Evolutionary conservation across 2,888 invertebrate genomes (phyloP), one percentile per base, ranked within the genome.

Genomic region (Artemia sinica): DNA sequence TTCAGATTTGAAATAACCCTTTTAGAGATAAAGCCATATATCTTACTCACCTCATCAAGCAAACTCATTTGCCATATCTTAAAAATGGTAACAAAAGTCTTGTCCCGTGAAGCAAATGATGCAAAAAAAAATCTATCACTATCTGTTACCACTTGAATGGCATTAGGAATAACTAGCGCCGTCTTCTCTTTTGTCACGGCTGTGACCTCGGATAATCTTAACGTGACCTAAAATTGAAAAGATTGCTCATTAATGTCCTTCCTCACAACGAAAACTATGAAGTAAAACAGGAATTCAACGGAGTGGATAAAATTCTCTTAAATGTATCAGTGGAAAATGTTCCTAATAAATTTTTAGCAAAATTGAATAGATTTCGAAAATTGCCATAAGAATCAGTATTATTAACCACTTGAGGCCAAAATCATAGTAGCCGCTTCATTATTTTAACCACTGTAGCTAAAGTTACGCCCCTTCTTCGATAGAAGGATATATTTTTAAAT

Each of bases 51-150:
- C 83, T 91, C 88, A 78, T 91, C 91, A 83, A 93, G 85, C 72
- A 94, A 85, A 71, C 91, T 91, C 82, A 91, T 93, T 82, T 95
- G 94, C 94, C 95, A 96, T 74, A 95, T 85, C 74, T 91, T 83
- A 82, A 94, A 93, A 78, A 97, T 84, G 89, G 94, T 93, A 77
- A 93, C 84, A 82, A 89, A 95, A 0, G 91, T 87, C 79, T 95
- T 94, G 80, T 97, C 96, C 66, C 96, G 82, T 13, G 93, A 86
- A 3, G 89, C 87, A 80, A 97, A 94, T 63, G 95, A 94, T 48
- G 96, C 90, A 75, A 97, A 87, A 81, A 95, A 95, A 79, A 87
- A 87, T 78, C 91, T 91, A 75, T 94, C 94, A 66, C 79, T 82
- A 72, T 85, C 84, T 67, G 89, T 89, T 76, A 85, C 84, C 72